These are phyloP conservation scores for Sebastes schlegelii DNA, from an alignment of 2,113 vertebrate species.

Conservation along the genomic window DNA sequence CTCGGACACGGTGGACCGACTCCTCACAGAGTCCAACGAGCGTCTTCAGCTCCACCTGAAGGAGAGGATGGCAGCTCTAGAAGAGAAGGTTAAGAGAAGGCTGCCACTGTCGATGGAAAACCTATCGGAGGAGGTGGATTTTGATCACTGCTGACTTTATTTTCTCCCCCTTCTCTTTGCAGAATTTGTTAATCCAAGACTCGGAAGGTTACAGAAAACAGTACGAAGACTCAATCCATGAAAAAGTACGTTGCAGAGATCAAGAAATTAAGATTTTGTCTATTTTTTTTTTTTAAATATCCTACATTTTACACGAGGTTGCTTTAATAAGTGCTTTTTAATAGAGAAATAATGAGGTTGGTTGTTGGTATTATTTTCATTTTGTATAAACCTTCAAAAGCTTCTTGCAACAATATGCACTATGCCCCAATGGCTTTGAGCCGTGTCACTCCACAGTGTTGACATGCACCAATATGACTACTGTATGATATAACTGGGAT, in stretches of 20 bases:
- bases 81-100: constrained; percentile 90
- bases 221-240: constrained; percentile 97
- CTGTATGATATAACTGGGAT: background rate
- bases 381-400: constrained; percentile 36
- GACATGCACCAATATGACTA: background rate
- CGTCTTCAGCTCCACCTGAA: constrained; percentile 97
- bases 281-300: background rate
- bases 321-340: constrained; percentile 20
- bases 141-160: background rate
- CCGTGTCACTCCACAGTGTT: background rate
- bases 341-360: constrained; percentile 36
- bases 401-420: background rate
- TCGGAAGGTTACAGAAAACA: constrained; percentile 97
- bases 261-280: background rate
- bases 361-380: constrained; percentile 15
- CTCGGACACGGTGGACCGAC: constrained; percentile 96
- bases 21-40: constrained; percentile 97
- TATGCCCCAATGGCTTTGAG: background rate
- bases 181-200: constrained; percentile 98
- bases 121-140: background rate
- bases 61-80: constrained; percentile 96
- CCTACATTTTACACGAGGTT: constrained; percentile 25
- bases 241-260: constrained; percentile 88
- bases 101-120: background rate
- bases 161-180: constrained; percentile 35